Conservation (phyloP, 1,140 invertebrate species). For the Pseudomyrmex pallidus region DNA sequence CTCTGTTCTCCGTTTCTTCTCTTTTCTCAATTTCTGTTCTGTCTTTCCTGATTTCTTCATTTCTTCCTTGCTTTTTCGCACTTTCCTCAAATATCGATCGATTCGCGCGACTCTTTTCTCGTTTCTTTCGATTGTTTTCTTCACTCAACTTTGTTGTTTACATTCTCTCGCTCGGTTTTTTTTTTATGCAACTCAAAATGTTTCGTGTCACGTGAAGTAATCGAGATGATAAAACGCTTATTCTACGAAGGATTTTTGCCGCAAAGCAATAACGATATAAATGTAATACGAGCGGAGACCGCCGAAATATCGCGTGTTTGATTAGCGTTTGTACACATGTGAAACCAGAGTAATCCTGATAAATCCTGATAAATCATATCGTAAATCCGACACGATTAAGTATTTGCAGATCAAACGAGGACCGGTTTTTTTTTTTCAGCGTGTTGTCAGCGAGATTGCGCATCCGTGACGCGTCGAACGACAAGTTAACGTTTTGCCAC, state of each 20-base stretch:
- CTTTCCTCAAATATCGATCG: neutral
- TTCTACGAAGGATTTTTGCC: neutral
- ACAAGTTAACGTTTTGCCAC: neutral
- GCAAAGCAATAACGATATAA: too few relatives aligned
- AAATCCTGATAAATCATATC: slow-evolving; percentile 1
- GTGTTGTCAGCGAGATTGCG: neutral
- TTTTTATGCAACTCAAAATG: too few relatives aligned
- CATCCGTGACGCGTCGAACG: neutral
- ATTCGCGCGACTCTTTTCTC: neutral
- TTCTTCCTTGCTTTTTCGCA: slow-evolving; percentile 37
- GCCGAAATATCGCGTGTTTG: neutral
- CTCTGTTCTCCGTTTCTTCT: neutral
- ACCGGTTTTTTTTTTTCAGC: neutral
- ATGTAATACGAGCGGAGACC: too few relatives aligned
- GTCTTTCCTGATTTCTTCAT: slow-evolving; percentile 62
- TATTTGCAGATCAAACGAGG: neutral
- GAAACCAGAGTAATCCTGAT: neutral
- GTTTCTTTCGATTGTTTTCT: neutral
- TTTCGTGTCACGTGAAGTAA: neutral
- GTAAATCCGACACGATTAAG: neutral
- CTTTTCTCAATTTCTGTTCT: slow-evolving; percentile 44
- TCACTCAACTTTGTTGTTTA: neutral
- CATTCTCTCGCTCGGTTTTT: neutral
- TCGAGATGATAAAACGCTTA: neutral
- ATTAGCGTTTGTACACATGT: slow-evolving; percentile 2